Base-by-base conservation (phyloP, 2,797 vertebrate species). In the Dendrocincla fuliginosa region DNA sequence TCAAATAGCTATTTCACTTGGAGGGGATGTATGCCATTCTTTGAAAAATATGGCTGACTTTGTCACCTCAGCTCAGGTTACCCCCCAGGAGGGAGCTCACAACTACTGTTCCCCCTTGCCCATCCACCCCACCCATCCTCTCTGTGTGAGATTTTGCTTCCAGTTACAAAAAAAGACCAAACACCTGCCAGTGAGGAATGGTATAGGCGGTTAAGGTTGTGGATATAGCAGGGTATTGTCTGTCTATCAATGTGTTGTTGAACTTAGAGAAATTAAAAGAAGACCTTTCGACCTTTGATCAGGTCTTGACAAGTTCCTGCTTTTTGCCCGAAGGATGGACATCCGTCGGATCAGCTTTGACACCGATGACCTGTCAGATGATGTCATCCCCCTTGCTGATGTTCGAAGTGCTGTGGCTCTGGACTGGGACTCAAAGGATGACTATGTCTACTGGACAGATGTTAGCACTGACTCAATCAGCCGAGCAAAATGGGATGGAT, bases 301-400 rank as follows among this genome's bases (percentile, higher is more conserved):
- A 99, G 99, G 99, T 99, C 99, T 99, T 99, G 99, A 99, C 99
- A 99, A 99, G 99, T 99, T 99, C 99, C 99, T 99, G 99, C 99
- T 99, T 99, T 99, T 99, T 99, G 99, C 99, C 98, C 99, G 99
- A 99, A 99, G 99, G 99, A 99, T 99, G 99, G 99, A 99, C 99
- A 99, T 99, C 99, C 99, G 99, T 98, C 99, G 99, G 97, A 98
- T 99, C 99, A 99, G 99, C 98, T 99, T 99, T 64, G 99, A 99
- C 97, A 99, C 99, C 7, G 99, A 99, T 96, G 99, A 99, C 98
- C 98, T 99, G 98, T 99, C 99, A 69, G 99, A 99, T 75, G 98
- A 99, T 90, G 99, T 99, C 98, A 99, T 99, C 95, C 99, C 99
- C 88, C 98, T 99, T 98, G 98, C 99, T 84, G 99, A 99, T 65